phyloP scores from a whole-genome alignment of 2,888 invertebrate genomes.

The Mylabris sibirica region DNA sequence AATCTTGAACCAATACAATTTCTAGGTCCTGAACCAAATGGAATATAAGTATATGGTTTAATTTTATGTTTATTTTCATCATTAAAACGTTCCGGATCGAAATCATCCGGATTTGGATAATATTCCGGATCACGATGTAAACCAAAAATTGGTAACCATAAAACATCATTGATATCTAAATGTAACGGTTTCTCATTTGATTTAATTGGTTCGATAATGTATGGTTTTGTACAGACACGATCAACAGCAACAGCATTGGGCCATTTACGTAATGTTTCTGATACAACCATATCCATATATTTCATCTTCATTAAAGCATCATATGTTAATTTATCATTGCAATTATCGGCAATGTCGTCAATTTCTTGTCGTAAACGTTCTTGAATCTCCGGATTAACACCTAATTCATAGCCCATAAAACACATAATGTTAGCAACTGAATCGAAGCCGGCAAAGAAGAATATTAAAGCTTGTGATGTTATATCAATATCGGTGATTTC shows the following conservation, averaged over 20 bases:
- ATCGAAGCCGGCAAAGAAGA: not conserved
- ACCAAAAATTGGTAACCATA: conserved; percentile 55
- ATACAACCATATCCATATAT: conserved; percentile 52
- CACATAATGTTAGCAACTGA: not conserved
- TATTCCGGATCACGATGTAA: conserved; percentile 57
- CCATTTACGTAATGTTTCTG: conserved; percentile 14
- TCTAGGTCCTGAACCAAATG: conserved; percentile 41
- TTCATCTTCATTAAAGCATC: conserved; percentile 59
- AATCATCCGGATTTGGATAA: not conserved
- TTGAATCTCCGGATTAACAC: not conserved
- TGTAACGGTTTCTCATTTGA: conserved; percentile 40
- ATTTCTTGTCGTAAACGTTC: not conserved
- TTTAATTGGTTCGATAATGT: conserved; percentile 48
- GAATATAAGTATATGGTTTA: conserved; percentile 36
- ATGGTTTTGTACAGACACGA: conserved; percentile 60
- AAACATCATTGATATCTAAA: conserved; percentile 42
- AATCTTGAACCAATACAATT: conserved; percentile 43
- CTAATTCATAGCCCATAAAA: not conserved
- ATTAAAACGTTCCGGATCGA: not conserved
- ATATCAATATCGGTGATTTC: not conserved
- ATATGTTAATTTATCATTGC: conserved; percentile 52
- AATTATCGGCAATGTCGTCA: not conserved
- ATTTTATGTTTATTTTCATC: conserved; percentile 56
- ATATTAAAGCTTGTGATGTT: not conserved
- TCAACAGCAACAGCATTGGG: not conserved